Evolutionary conservation across 2,797 vertebrate species (phyloP).

Genomic region (Muscicapa comitata): DNA sequence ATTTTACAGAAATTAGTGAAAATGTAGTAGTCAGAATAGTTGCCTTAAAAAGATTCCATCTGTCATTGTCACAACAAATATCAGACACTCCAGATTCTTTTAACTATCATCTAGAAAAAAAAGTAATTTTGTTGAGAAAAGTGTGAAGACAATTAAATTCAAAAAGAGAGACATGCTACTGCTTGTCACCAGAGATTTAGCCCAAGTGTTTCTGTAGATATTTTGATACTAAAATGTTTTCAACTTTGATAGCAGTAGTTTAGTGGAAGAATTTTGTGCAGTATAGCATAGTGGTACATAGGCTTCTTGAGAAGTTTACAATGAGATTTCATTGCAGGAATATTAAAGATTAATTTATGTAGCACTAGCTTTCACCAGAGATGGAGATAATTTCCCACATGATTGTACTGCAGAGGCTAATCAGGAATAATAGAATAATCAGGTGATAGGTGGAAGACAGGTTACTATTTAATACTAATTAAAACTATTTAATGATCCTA

Average conservation of each 20-base stretch:
- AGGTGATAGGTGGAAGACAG: background rate
- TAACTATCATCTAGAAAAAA: background rate
- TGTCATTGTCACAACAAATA: background rate
- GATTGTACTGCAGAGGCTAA: background rate
- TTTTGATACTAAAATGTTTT: background rate
- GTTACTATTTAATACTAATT: too few relatives aligned
- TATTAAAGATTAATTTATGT: background rate
- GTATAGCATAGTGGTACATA: background rate
- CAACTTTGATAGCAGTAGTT: background rate
- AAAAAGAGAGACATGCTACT: background rate
- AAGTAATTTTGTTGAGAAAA: background rate
- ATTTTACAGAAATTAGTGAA: background rate
- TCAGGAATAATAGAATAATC: background rate
- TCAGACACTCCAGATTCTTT: background rate
- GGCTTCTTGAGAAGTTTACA: background rate
- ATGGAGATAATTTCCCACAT: background rate
- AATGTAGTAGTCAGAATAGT: background rate
- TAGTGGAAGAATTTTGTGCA: background rate
- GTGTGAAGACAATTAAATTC: background rate
- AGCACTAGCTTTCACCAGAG: background rate
- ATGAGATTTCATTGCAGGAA: background rate
- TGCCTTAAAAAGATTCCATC: background rate
- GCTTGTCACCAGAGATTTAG: background rate
- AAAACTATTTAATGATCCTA: background rate
- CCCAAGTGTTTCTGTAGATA: background rate